A percentile compares a stretch with the other conserved stretches of the same genome.
phyloP scores from a whole-genome alignment of 1,140 invertebrate species.

The Lucilia sericata region DNA sequence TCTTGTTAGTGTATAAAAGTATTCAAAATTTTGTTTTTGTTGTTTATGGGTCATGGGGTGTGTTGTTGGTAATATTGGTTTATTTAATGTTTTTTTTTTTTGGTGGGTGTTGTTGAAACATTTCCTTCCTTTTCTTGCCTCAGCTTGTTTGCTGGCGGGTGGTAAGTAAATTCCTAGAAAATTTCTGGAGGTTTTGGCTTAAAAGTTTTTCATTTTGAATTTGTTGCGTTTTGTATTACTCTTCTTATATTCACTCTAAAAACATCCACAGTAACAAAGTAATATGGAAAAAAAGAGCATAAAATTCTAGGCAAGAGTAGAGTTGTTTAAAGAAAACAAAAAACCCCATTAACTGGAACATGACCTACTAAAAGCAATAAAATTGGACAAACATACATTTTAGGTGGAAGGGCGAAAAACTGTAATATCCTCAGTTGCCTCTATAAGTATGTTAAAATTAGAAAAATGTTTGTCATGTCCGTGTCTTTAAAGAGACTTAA shows the following conservation, averaged over 20 bases:
- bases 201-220: neutral
- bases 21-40: neutral
- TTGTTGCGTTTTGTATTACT: no score
- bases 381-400: no score
- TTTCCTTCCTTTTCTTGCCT: no score
- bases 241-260: no score
- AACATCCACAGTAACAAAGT: neutral
- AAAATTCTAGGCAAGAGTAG: neutral
- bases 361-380: constrained; percentile 27
- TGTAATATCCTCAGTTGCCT: no score
- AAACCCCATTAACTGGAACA: constrained; percentile 29
- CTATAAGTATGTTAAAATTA: no score
- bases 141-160: no score
- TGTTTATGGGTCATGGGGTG: constrained; percentile 4
- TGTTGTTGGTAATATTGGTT: neutral
- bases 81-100: neutral
- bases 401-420: no score
- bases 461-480: no score
- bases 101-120: neutral
- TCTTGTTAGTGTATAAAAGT: neutral
- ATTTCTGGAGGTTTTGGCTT: neutral
- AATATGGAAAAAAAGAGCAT: neutral
- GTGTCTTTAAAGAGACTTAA: no score
- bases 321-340: neutral
- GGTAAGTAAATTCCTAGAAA: neutral